phyloP scores from a whole-genome alignment of 1,140 invertebrate species.

The Rhyzopertha dominica region DNA sequence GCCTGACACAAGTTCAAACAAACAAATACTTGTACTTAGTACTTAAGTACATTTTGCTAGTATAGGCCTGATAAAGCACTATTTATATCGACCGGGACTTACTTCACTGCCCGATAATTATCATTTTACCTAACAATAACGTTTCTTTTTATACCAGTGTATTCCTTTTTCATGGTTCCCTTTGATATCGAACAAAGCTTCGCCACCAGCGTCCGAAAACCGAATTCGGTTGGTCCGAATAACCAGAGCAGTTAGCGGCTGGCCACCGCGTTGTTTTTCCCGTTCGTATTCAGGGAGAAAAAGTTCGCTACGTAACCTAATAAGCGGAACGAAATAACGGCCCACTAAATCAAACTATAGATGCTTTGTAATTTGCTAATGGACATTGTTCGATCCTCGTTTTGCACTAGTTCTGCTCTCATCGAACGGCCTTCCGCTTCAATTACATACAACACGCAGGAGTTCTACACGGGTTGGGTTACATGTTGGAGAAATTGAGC shows the following conservation, averaged over 20 bases:
- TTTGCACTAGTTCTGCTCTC: too few relatives aligned
- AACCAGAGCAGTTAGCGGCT: constrained; percentile 14
- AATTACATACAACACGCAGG: too few relatives aligned
- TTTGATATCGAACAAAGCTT: constrained; percentile 3
- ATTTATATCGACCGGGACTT: not conserved
- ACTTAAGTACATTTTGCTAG: too few relatives aligned
- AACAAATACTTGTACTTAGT: too few relatives aligned
- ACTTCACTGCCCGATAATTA: constrained; percentile 2
- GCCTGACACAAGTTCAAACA: too few relatives aligned
- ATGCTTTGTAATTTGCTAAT: constrained; percentile 16
- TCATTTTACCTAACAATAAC: constrained; percentile 14
- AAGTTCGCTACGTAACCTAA: constrained; percentile 15
- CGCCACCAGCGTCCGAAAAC: constrained; percentile 3
- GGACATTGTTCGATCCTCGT: constrained; percentile 7
- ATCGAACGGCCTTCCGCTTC: too few relatives aligned
- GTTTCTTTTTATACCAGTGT: constrained; percentile 16
- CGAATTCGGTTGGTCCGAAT: constrained; percentile 9
- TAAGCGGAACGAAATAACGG: constrained; percentile 10
- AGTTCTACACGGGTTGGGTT: too few relatives aligned
- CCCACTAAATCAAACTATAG: constrained; percentile 10
- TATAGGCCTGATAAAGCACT: not conserved
- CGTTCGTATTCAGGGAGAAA: constrained; percentile 9
- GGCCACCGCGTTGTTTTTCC: constrained; percentile 8
- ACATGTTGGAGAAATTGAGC: too few relatives aligned
- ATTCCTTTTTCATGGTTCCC: constrained; percentile 7